Percentiles rank a stretch among this genome's conserved stretches.
These are phyloP conservation scores for Scaptomyza parva DNA, from an alignment of 2,888 invertebrate species.

Conservation along the genomic window DNA sequence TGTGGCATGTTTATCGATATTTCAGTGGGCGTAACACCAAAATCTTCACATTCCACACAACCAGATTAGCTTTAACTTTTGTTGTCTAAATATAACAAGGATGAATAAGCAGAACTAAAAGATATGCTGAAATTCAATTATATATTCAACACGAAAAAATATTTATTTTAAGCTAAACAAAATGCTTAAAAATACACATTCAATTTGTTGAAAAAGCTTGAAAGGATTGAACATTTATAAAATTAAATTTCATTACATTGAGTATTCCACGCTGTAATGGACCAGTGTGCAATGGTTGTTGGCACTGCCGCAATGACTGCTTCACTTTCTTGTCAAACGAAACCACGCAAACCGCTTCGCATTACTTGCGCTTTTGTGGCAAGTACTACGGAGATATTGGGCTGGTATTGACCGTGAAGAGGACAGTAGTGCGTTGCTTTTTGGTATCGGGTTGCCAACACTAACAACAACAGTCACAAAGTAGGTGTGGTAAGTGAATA, in stretches of 20 bases:
- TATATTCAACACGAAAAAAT: background rate
- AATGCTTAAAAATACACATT: no score
- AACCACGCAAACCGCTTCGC: constrained; percentile 56
- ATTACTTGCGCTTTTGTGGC: constrained; percentile 70
- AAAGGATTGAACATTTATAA: no score
- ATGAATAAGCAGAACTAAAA: background rate
- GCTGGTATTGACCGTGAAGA: constrained; percentile 58
- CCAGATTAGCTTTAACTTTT: no score
- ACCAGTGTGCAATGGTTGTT: background rate
- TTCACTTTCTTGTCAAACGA: constrained; percentile 59
- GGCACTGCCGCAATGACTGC: background rate
- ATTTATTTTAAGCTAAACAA: no score
- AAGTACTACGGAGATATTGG: constrained; percentile 19
- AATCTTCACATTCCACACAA: no score
- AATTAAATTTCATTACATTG: no score
- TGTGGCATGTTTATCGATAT: no score
- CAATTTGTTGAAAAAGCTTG: no score
- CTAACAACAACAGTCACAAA: background rate
- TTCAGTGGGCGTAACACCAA: no score
- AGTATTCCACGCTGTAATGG: background rate
- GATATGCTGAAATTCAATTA: background rate
- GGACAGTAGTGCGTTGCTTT: constrained; percentile 43
- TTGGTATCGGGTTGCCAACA: constrained; percentile 37
- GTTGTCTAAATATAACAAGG: no score
- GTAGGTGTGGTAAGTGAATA: background rate